Conservation (phyloP, 2,113 vertebrate species). For the Microtus oregoni region DNA sequence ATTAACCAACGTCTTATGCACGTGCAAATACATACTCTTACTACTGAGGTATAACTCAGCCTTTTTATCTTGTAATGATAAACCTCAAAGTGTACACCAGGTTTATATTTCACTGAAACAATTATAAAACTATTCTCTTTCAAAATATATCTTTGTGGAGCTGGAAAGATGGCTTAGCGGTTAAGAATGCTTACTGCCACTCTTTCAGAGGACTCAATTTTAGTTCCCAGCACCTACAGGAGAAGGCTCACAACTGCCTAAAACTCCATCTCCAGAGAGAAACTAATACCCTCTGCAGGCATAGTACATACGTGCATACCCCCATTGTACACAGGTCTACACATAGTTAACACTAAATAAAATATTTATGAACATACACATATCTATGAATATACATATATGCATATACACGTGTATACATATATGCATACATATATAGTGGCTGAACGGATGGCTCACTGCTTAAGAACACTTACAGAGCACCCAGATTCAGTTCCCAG, state of each 20-base stretch:
- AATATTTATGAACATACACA: background rate
- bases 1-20: background rate
- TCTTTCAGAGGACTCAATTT: background rate
- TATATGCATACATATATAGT: background rate
- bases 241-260: background rate
- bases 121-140: slow-evolving; percentile 38
- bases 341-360: background rate
- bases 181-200: background rate
- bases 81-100: slow-evolving; percentile 22
- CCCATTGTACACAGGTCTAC: background rate
- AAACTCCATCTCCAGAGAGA: background rate
- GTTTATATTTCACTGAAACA: slow-evolving; percentile 41
- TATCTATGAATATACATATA: too few relatives aligned
- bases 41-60: background rate
- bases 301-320: background rate
- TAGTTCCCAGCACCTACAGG: background rate
- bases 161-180: background rate
- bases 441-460: background rate
- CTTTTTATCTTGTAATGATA: background rate
- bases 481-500: too few relatives aligned
- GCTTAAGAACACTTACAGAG: too few relatives aligned
- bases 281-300: too few relatives aligned
- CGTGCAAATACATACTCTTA: background rate
- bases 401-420: too few relatives aligned
- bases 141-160: background rate